Conservation (phyloP, 2,797 vertebrate species). For the Lacerta agilis region DNA sequence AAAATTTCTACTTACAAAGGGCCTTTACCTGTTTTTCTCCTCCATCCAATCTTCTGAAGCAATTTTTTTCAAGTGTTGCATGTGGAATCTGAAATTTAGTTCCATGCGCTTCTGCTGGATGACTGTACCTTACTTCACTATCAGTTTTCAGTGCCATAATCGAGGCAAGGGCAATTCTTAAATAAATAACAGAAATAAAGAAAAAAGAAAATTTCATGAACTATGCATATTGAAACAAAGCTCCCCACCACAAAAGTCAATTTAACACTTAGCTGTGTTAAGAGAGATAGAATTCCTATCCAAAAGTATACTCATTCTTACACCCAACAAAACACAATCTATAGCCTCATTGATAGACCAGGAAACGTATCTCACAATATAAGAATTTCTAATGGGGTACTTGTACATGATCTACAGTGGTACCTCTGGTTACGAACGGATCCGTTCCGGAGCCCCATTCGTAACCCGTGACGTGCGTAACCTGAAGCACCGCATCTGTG, state of each 20-base stretch:
- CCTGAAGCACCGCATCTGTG: too few species aligned
- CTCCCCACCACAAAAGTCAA: not conserved
- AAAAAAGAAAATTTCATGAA: slow-evolving; percentile 64
- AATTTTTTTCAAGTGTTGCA: slow-evolving; percentile 79
- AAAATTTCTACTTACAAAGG: not conserved
- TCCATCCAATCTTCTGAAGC: slow-evolving; percentile 82
- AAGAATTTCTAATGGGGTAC: not conserved
- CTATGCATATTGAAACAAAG: slow-evolving; percentile 19
- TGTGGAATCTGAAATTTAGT: slow-evolving; percentile 78
- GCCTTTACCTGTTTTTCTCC: slow-evolving; percentile 85
- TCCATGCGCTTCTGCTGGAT: slow-evolving; percentile 78
- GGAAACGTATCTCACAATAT: too few species aligned
- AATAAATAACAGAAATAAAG: slow-evolving; percentile 61
- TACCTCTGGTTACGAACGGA: too few species aligned
- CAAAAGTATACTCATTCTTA: slow-evolving; percentile 33
- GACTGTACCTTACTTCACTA: slow-evolving; percentile 79
- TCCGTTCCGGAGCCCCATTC: too few species aligned
- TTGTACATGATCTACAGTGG: not conserved
- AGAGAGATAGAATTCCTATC: slow-evolving; percentile 9
- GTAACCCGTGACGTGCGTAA: too few species aligned
- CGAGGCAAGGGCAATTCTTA: slow-evolving; percentile 91
- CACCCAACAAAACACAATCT: not conserved
- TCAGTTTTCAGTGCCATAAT: slow-evolving; percentile 87
- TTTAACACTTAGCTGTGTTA: not conserved
- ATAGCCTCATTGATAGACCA: not conserved